phyloP scores from a whole-genome alignment of 2,888 invertebrate species.

The Ashinkailepas kermadecensis region DNA sequence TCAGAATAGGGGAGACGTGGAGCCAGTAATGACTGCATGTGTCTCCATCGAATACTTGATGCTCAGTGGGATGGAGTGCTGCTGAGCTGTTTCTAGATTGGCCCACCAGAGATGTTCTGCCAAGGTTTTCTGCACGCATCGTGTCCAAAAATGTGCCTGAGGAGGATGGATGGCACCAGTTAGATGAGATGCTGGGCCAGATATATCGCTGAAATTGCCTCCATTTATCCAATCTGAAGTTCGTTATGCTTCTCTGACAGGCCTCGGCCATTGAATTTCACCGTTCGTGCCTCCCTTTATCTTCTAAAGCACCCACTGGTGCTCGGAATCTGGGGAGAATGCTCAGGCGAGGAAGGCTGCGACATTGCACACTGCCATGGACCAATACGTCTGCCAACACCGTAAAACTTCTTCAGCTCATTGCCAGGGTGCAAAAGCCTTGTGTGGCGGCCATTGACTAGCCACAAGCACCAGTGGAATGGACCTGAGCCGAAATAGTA shows the following conservation, averaged over 20 bases:
- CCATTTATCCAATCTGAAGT: not conserved
- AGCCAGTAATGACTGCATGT: constrained; percentile 1
- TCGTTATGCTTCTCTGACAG: not conserved
- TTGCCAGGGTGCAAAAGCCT: not conserved
- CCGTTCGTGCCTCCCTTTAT: constrained; percentile 5
- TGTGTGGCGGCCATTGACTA: not conserved
- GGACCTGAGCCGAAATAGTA: not conserved
- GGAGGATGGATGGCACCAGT: no score
- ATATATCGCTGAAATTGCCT: not conserved
- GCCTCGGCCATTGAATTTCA: not conserved
- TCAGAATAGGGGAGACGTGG: not conserved
- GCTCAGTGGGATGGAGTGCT: not conserved
- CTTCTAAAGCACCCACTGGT: not conserved
- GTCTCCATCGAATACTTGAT: constrained; percentile 3
- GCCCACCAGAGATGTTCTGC: not conserved
- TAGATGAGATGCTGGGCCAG: no score
- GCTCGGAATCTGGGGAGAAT: not conserved
- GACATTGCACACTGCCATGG: not conserved
- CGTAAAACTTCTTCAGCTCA: constrained; percentile 6
- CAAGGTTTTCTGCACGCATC: not conserved
- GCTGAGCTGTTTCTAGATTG: constrained; percentile 8
- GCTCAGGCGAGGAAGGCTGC: not conserved
- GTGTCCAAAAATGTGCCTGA: not conserved
- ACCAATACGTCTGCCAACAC: not conserved
- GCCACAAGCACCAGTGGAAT: not conserved